These are phyloP conservation scores for Epinotia ramella DNA, from an alignment of 2,888 invertebrate species.

Conservation along the genomic window DNA sequence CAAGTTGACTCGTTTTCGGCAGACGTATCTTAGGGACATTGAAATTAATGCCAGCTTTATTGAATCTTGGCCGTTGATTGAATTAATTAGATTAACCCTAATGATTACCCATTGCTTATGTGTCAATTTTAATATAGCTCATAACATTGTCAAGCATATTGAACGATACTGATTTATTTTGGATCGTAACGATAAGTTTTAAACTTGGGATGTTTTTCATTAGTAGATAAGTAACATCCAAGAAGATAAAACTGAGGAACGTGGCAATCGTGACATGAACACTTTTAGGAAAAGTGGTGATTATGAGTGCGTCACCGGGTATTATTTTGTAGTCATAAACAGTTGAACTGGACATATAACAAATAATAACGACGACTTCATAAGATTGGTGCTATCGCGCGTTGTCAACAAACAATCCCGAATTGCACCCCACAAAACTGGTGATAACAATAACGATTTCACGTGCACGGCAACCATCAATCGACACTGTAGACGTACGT, in stretches of 20 bases:
- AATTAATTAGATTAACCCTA: constrained; percentile 52
- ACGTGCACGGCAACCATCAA: not conserved
- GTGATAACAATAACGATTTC: not conserved
- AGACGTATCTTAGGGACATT: not conserved
- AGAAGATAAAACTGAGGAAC: not conserved
- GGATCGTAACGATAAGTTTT: not conserved
- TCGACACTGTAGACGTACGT: not conserved
- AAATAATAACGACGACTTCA: no score
- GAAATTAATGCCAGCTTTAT: constrained; percentile 30
- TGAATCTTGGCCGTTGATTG: constrained; percentile 43
- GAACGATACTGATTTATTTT: not conserved
- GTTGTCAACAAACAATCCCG: not conserved
- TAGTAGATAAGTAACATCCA: not conserved
- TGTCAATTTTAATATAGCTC: not conserved
- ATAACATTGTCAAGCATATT: not conserved
- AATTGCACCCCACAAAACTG: not conserved
- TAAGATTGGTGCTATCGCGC: not conserved
- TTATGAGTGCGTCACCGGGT: not conserved
- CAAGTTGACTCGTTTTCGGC: not conserved
- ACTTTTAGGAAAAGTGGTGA: no score
- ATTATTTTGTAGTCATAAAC: not conserved
- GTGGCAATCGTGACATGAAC: no score
- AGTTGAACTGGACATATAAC: not conserved
- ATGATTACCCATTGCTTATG: constrained; percentile 44
- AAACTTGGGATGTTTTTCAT: not conserved